These are phyloP conservation scores for Axinella damicornis DNA, from an alignment of 37 sponge, comb jelly and placozoan species.

Conservation along the genomic window DNA sequence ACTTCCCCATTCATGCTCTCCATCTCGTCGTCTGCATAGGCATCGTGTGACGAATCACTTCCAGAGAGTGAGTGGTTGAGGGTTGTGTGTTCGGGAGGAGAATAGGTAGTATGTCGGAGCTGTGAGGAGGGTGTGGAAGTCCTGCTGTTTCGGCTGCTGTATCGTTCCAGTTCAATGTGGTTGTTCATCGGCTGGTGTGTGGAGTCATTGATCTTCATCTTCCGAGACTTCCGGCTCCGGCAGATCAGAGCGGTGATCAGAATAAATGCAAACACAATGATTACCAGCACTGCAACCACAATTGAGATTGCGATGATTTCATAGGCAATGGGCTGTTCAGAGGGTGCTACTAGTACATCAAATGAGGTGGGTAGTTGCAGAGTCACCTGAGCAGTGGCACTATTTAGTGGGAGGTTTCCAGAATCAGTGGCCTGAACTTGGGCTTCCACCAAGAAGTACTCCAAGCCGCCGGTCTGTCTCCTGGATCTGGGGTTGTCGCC, in stretches of 20 bases:
- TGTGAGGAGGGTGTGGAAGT: not conserved
- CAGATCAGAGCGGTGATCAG: conserved; percentile 16
- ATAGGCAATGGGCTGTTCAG: not conserved
- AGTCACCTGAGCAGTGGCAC: not conserved
- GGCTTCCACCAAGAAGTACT: conserved; percentile 1
- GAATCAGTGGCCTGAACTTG: conserved; percentile 3
- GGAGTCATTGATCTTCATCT: conserved; percentile 21
- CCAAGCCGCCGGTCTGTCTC: not conserved
- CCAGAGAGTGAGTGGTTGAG: conserved; percentile 6
- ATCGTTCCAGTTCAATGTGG: not conserved
- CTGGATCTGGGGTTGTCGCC: not conserved
- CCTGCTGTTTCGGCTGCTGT: not conserved
- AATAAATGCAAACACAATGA: not conserved
- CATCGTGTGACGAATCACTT: not conserved
- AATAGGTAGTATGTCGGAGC: not conserved
- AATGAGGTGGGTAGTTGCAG: not conserved
- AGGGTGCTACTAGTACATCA: not conserved
- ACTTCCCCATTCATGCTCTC: conserved; percentile 2
- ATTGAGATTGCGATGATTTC: conserved; percentile 11
- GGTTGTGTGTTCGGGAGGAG: conserved; percentile 55
- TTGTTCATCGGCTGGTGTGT: not conserved
- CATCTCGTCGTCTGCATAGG: conserved; percentile 17
- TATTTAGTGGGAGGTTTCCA: not conserved
- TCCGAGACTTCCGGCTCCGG: not conserved
- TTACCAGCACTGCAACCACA: conserved; percentile 8